A percentile compares a stretch with the other conserved stretches of the same genome.
Conservation (phyloP, 2,888 invertebrate species). For the Phoronis australis region DNA sequence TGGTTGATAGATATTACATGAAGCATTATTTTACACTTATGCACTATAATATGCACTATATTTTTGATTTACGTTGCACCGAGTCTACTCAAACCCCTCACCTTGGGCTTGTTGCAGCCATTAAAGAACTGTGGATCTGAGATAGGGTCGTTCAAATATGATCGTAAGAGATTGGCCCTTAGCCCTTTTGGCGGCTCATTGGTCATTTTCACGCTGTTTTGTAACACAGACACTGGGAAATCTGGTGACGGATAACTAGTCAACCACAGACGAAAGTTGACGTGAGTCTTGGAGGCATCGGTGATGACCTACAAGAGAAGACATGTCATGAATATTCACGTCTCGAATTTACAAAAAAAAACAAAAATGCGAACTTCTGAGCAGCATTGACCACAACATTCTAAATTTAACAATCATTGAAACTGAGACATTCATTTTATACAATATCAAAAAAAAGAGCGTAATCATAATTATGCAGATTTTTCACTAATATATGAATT, state of each 20-base stretch:
- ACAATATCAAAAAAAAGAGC: no score
- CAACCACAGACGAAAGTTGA: conserved; percentile 49
- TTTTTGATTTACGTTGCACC: no score
- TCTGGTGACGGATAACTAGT: conserved; percentile 51
- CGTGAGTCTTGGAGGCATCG: conserved; percentile 35
- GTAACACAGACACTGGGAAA: conserved; percentile 52
- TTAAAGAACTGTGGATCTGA: conserved; percentile 68
- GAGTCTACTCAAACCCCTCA: no score
- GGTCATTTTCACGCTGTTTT: conserved; percentile 53
- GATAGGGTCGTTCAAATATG: conserved; percentile 54
- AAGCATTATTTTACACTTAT: no score
- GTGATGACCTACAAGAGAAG: conserved; percentile 35
- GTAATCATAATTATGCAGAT: no score
- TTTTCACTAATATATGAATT: no score
- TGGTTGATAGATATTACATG: no score
- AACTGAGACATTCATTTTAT: no score
- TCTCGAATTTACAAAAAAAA: neutral
- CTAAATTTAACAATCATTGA: no score
- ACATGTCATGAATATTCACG: neutral
- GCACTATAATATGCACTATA: no score
- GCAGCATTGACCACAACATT: neutral
- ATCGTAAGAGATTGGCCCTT: conserved; percentile 51
- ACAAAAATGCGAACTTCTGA: neutral
- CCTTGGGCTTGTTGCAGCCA: conserved; percentile 55
- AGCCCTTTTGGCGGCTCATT: conserved; percentile 53